Base-by-base conservation (phyloP, 2,113 vertebrate genomes). In the Scomber scombrus region DNA sequence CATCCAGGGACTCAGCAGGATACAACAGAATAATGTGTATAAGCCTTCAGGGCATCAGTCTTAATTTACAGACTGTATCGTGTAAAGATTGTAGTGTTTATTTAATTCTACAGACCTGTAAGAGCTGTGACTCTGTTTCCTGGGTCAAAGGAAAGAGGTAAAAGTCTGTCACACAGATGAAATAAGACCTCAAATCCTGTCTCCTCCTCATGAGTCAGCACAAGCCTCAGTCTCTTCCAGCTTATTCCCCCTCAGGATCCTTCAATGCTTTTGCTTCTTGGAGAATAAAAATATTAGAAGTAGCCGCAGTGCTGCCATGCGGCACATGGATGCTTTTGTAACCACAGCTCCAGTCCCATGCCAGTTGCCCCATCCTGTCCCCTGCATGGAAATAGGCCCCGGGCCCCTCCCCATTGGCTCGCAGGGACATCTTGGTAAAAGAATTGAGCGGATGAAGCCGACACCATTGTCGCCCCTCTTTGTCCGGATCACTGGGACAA, bases 281-380 rank as follows among this genome's bases (percentile, higher is more conserved):
- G 12, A 52, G 51, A 54, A 67, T 34, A 40, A 72, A 60, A 76
- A 71, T 26, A 26, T 64, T 23, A 19, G 70, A 78, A 68, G 56
- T 74, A 31, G 74, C 40, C 57, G 77, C 57, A 78, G 56, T 78
- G 45, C 77, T 69, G 63, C 71, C 67, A 82, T 78, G 64, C 47
- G 1, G 71, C 56, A 54, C 46, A 62, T 14, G 47, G 58, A 82
- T 85, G 70, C 26, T 79, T 81, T 34, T 66, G 74, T 83, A 69
- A 87, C 81, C 88, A 68, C 88, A 89, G 50, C 40, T 56, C 51
- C 56, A 50, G 54, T 73, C 73, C 49, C 58, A 71, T 45, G 68
- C 70, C 75, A 86, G 73, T 87, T 89, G 52, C 75, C 67, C 82
- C 73, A 60, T 80, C 71, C 16, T 12, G 50, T 77, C 61, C 50